Base-by-base conservation (phyloP, 2,888 invertebrate species). In the Xanthia icteritia region DNA sequence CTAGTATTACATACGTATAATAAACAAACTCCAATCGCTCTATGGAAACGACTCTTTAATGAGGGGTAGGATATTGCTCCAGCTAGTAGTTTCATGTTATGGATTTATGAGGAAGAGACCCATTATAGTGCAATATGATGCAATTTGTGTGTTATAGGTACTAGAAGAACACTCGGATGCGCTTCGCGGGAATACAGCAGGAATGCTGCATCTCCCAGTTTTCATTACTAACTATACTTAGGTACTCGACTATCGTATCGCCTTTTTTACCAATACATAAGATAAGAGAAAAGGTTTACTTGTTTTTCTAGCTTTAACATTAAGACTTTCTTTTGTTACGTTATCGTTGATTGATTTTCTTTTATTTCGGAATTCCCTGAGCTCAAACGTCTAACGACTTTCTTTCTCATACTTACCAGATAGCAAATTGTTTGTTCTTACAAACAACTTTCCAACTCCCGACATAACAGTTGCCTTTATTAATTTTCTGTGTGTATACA, bases 1-100 rank as follows among this genome's bases (percentile, higher is more conserved):
- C 93, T 94, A 93, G 93, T 94, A 94, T 95, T 94, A 95, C 94
- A 92, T 90, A 91, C 91, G 90, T 89, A 93, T 95, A 93, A 94
- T 94, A 93, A 93, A 94, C 91, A 87, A 85, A 87, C 85, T 88
- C 80, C 77, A 85, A 86, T 87, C 73, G 82, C 90, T 86, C 83
- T 91, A 85, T 90, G 83, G 88, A 89, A 84, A 89, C 87, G 89
- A 84, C 84, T 89, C 89, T 91, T 91, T 89, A 89, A 89, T 90
- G 83, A 88, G 84, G 77, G 91, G 87, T 90, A 89, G 86, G 82
- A 73, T 86, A 82, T 84, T 73, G 78, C 80, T 82, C 81, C 71
- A 77, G 76, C 86, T 65, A 66, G 77, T 81, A 83, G 83, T 88
- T 87, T 91, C 89, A 83, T 76, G 81, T 91, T 91, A 85, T 88